Evolutionary conservation across 2,113 vertebrate genomes (phyloP), one percentile per base, ranked within the genome.

Genomic region (Campylorhamphus procurvoides): DNA sequence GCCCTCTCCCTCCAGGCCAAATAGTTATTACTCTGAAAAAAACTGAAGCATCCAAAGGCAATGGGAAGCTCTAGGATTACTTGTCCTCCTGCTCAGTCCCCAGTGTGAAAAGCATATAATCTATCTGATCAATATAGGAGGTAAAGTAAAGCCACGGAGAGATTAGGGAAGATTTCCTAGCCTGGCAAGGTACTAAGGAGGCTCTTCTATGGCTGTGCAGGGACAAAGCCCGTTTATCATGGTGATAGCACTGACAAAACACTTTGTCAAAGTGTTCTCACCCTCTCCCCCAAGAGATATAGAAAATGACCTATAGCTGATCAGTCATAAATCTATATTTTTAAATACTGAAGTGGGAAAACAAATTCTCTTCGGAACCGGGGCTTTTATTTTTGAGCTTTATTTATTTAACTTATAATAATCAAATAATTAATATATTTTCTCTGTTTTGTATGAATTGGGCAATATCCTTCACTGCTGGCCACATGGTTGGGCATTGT

Each of bases 321-420:
- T 95, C 92, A 73, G 72, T 94, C 79, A 95, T 55, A 95, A 92
- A 97, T 97, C 69, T 94, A 92, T 97, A 97, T 98, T 97, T 98
- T 97, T 97, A 89, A 96, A 91, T 94, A 93, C 85, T 76, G 69
- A 79, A 73, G 52, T 90, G 56, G 68, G 63, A 83, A 94, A 87
- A 90, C 53, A 97, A 97, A 80, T 90, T 96, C 40, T 94, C 67
- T 73, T 90, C 88, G 94, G 46, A 95, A 93, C 63, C 81, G 67
- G 40, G 85, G 93, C 74, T 87, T 97, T 97, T 98, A 97, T 97
- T 98, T 97, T 96, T 97, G 81, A 94, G 91, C 94, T 78, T 96
- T 98, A 98, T 98, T 98, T 98, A 98, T 98, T 96, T 98, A 98
- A 98, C 91, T 98, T 97, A 97, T 97, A 89, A 47, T 69, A 96